Percentiles rank a stretch among this genome's conserved stretches.
phyloP scores from a whole-genome alignment of 2,888 invertebrate genomes.

The Conomelus anceps region DNA sequence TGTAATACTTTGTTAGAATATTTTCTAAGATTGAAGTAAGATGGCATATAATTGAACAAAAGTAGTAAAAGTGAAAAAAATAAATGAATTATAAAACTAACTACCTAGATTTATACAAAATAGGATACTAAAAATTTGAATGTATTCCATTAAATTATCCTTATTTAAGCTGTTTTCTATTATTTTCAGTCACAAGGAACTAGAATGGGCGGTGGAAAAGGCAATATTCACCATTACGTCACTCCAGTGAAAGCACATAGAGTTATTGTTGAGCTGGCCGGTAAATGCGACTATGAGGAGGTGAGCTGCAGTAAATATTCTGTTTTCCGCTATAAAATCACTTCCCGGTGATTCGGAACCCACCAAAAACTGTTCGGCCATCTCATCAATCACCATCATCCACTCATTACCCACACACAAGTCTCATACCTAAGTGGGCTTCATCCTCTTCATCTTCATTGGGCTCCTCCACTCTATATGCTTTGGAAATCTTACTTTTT shows the following conservation, averaged over 20 bases:
- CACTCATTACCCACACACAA: too few species aligned
- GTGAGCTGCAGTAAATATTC: conserved; percentile 47
- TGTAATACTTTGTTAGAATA: too few species aligned
- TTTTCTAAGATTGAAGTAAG: neutral
- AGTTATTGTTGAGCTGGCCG: conserved; percentile 89
- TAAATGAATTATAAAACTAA: too few species aligned
- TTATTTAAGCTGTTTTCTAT: neutral
- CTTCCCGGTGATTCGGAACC: too few species aligned
- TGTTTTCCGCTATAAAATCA: too few species aligned
- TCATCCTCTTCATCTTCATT: neutral
- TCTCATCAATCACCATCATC: neutral
- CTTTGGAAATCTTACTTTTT: too few species aligned
- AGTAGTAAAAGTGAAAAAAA: too few species aligned
- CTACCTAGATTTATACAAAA: too few species aligned
- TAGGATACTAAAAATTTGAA: neutral
- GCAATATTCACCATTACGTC: conserved; percentile 87
- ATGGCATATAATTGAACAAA: too few species aligned
- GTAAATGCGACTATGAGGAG: conserved; percentile 78
- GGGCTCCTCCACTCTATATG: too few species aligned
- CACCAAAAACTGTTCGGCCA: neutral
- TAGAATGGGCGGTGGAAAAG: conserved; percentile 95
- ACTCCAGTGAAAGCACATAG: conserved; percentile 87
- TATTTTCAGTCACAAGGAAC: conserved; percentile 66
- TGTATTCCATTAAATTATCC: neutral
- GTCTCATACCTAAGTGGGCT: too few species aligned